A percentile compares a stretch with the other conserved stretches of the same genome.
These are phyloP conservation scores for Plodia interpunctella DNA, from an alignment of 1,140 invertebrate genomes.

Conservation along the genomic window DNA sequence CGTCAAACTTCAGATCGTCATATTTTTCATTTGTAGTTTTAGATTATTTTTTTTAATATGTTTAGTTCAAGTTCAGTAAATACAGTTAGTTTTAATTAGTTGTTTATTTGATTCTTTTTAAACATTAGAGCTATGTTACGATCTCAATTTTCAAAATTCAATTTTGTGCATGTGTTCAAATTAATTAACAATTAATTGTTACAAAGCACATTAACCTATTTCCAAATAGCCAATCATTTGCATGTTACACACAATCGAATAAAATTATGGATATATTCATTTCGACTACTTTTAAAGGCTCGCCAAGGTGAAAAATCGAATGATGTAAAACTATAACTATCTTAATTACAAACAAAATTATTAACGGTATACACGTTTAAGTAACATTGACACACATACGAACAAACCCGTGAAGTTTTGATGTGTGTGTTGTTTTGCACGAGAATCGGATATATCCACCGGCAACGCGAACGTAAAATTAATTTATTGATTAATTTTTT, in stretches of 20 bases:
- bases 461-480: background rate
- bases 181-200: too few relatives aligned
- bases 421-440: background rate
- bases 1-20: too few relatives aligned
- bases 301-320: conserved; percentile 3
- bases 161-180: too few relatives aligned
- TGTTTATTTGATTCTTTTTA: too few relatives aligned
- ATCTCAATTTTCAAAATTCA: too few relatives aligned
- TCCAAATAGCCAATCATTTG: background rate
- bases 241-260: background rate
- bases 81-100: too few relatives aligned
- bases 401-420: conserved; percentile 4
- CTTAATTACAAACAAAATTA: conserved; percentile 6
- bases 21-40: too few relatives aligned
- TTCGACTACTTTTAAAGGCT: background rate
- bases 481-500: background rate
- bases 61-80: too few relatives aligned
- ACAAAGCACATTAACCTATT: background rate
- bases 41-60: too few relatives aligned
- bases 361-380: background rate
- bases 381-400: conserved; percentile 4
- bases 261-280: background rate
- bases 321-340: conserved; percentile 4
- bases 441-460: background rate
- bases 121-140: too few relatives aligned